phyloP scores from a whole-genome alignment of 2,797 vertebrate genomes.

The Mallotus villosus region DNA sequence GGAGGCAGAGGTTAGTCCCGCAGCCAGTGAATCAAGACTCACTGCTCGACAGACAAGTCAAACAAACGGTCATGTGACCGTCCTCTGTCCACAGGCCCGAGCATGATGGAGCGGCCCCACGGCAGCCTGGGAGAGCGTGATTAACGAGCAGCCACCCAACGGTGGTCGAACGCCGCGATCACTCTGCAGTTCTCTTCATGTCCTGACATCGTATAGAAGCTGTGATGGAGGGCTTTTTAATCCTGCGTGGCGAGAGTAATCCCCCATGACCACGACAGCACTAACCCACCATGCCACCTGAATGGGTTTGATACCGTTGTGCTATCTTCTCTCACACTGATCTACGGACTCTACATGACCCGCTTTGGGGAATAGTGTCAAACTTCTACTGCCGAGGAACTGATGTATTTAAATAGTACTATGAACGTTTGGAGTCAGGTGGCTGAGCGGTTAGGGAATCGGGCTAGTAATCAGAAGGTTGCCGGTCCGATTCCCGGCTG shows the following conservation, averaged over 20 bases:
- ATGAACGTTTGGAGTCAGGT: too few relatives aligned
- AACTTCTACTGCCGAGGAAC: too few relatives aligned
- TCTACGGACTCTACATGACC: background rate
- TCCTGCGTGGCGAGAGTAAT: conserved; percentile 12
- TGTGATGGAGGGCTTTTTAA: conserved; percentile 7
- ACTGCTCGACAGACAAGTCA: background rate
- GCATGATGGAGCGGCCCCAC: background rate
- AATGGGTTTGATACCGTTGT: background rate
- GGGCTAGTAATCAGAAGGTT: too few relatives aligned
- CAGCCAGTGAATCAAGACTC: background rate
- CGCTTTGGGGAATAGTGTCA: background rate
- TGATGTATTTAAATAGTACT: too few relatives aligned
- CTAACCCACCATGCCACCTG: background rate
- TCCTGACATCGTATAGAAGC: conserved; percentile 1
- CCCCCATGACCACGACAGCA: conserved; percentile 1
- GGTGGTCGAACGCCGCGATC: background rate
- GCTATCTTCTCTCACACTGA: background rate
- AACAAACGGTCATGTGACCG: background rate
- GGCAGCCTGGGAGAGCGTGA: background rate
- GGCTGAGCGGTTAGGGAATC: too few relatives aligned
- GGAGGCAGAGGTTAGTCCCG: background rate
- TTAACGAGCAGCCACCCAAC: background rate
- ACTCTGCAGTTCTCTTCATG: background rate
- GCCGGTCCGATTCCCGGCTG: too few relatives aligned
- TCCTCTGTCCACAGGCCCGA: background rate